Base-by-base conservation (phyloP, 2,113 vertebrate genomes). In the Tyrannus savana region DNA sequence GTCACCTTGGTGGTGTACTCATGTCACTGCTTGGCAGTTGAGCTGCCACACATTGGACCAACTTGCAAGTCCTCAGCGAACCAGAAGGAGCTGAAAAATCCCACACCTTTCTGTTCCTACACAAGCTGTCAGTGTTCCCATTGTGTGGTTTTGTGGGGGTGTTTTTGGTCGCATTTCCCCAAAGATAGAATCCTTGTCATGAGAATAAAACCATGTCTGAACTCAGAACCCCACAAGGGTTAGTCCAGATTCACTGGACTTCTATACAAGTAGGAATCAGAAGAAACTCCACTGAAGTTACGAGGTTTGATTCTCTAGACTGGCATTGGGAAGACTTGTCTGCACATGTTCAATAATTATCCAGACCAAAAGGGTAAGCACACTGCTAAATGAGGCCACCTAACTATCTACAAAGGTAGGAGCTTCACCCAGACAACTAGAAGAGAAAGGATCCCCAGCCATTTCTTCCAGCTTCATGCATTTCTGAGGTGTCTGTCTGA, bases 321-420 rank as follows among this genome's bases (percentile, higher is more conserved):
- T 66, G 73, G 25, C 25, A 27, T 25, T 35, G 44, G 50, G 37
- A 74, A 71, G 17, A 33, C 7, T 60, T 25, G 1, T n/a, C 67
- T 55, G 23, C 24, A 24, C 2, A 0, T 47, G 8, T n/a, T 52
- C 46, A 25, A 0, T 44, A 67, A 17, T 19, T 21, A 18, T 9
- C 35, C 53, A 80, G 37, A 30, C 7, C 30, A 31, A 13, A 66
- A 12, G 6, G 12, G 6, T 24, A 53, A 22, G 4, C 25, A 21
- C 2, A 0, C 21, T 62, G 42, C 1, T 11, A 16, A 2, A 23
- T n/a, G 76, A 62, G 63, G 46, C 23, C 46, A 44, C 24, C 3
- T 6, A 49, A 44, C 17, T 6, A 2, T 41, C 35, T 24, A 14
- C 56, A 82, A 69, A 55, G 39, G 37, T 6, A 64, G 11, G 59